These are phyloP conservation scores for Gorsachius goisagi DNA, from an alignment of 2,113 vertebrate genomes.

Conservation along the genomic window DNA sequence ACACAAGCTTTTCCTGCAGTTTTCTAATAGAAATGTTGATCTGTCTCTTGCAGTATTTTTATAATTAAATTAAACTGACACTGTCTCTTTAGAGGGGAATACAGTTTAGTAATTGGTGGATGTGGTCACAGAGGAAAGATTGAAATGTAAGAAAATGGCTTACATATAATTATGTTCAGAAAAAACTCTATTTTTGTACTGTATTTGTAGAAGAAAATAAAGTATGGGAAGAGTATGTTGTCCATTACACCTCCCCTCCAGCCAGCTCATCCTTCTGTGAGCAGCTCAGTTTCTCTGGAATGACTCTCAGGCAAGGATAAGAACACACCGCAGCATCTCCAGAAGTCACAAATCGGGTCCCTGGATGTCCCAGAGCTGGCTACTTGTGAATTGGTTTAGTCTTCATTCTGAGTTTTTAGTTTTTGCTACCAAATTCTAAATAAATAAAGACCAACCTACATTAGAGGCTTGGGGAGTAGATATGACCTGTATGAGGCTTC, in stretches of 20 bases:
- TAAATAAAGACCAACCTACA: background rate
- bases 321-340: background rate
- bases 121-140: background rate
- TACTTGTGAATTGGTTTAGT: background rate
- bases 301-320: background rate
- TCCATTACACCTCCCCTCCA: background rate
- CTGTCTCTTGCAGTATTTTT: background rate
- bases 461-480: background rate
- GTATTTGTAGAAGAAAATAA: constrained; percentile 36
- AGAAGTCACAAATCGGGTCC: background rate
- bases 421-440: background rate
- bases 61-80: background rate
- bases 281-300: background rate
- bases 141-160: background rate
- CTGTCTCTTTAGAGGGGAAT: background rate
- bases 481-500: background rate
- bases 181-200: constrained; percentile 63
- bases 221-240: background rate
- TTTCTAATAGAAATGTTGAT: background rate
- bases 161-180: constrained; percentile 2
- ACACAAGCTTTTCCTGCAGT: background rate
- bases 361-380: background rate
- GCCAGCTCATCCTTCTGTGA: background rate
- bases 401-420: background rate
- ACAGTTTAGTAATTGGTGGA: background rate